phyloP scores from a whole-genome alignment of 1,140 invertebrate species.

The Vanessa atalanta region DNA sequence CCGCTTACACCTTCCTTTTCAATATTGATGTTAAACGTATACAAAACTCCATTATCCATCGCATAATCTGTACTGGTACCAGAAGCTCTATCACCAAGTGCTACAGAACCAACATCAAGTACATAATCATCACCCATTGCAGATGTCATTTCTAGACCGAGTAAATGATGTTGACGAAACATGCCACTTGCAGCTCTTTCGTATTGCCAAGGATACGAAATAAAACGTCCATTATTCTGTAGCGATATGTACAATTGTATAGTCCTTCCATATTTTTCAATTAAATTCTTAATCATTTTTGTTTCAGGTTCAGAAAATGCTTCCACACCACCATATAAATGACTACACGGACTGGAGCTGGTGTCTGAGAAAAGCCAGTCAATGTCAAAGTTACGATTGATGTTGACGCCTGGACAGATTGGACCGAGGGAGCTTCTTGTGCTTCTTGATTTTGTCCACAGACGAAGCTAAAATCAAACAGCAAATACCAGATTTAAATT shows the following conservation, averaged over 20 bases:
- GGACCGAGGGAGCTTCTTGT: slow-evolving; percentile 47
- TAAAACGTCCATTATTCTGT: slow-evolving; percentile 60
- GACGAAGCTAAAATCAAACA: slow-evolving; percentile 1
- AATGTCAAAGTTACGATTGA: slow-evolving; percentile 66
- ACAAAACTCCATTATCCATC: slow-evolving; percentile 47
- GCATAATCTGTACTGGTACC: slow-evolving; percentile 63
- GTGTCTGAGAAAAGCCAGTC: slow-evolving; percentile 59
- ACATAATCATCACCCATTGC: slow-evolving; percentile 49
- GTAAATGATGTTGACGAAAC: slow-evolving; percentile 59
- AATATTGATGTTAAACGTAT: slow-evolving; percentile 61
- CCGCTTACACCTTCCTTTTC: slow-evolving; percentile 45
- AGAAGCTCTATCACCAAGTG: slow-evolving; percentile 55
- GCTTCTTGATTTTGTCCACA: slow-evolving; percentile 9
- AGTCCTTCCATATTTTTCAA: slow-evolving; percentile 45
- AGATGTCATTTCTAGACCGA: slow-evolving; percentile 53
- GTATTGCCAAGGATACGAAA: slow-evolving; percentile 67
- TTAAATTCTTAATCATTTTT: slow-evolving; percentile 44
- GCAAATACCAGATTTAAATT: background rate
- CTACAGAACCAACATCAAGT: slow-evolving; percentile 49
- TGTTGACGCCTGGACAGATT: slow-evolving; percentile 67
- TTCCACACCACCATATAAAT: slow-evolving; percentile 53
- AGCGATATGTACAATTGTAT: slow-evolving; percentile 58
- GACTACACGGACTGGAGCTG: slow-evolving; percentile 66
- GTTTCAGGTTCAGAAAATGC: slow-evolving; percentile 63
- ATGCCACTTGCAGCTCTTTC: slow-evolving; percentile 66